phyloP scores from a whole-genome alignment of 2,888 invertebrate species.

The Tromatobia lineatoria region DNA sequence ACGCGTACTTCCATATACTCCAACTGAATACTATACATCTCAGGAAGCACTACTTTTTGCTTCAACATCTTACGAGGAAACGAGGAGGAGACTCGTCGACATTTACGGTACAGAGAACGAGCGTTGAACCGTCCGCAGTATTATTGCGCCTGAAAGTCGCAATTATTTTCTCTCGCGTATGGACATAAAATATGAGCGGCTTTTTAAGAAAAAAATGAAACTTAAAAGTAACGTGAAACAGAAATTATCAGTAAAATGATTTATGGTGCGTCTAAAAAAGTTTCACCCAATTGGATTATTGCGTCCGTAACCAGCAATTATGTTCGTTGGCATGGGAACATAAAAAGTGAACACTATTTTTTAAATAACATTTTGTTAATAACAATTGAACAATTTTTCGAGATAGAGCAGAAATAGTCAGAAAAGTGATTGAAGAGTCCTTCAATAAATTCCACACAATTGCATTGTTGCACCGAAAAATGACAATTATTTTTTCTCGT shows the following conservation, averaged over 20 bases:
- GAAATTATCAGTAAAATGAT: background rate
- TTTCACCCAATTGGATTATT: no score
- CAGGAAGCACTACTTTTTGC: conserved; percentile 60
- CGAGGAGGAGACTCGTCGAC: conserved; percentile 47
- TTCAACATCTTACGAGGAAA: conserved; percentile 56
- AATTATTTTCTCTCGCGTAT: conserved; percentile 10
- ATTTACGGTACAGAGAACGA: conserved; percentile 45
- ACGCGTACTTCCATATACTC: conserved; percentile 27
- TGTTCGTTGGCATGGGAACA: no score
- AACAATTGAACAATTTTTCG: no score
- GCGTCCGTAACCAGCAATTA: no score
- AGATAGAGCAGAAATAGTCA: no score
- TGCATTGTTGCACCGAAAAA: no score
- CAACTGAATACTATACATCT: conserved; percentile 42
- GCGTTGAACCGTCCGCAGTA: background rate
- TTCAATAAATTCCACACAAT: no score
- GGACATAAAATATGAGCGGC: background rate
- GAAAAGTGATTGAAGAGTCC: no score
- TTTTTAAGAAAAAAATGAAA: background rate
- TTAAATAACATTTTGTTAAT: no score
- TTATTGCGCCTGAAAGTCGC: background rate
- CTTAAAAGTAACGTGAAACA: background rate
- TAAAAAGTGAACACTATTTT: no score
- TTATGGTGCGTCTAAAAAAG: no score
- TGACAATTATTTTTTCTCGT: no score